Percentiles rank a stretch among this genome's conserved stretches.
These are phyloP conservation scores for Leptoclinus maculatus DNA, from an alignment of 2,797 vertebrate genomes.

Conservation along the genomic window DNA sequence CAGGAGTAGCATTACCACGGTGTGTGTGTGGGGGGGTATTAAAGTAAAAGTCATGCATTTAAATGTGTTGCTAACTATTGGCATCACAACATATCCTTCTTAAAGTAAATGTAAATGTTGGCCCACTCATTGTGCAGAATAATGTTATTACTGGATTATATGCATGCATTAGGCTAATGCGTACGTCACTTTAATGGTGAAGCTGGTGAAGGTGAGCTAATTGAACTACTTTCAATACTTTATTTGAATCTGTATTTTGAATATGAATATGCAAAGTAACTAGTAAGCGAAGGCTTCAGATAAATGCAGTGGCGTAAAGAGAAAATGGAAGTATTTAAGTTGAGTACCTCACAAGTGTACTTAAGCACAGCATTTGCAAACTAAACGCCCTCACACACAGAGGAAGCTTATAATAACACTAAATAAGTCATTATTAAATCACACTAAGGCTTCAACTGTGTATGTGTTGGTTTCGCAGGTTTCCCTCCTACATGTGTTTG, in stretches of 20 bases:
- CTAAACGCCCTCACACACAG: not conserved
- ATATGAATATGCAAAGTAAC: not conserved
- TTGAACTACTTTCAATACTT: not conserved
- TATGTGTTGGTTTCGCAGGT: constrained; percentile 61
- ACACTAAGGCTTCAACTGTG: not conserved
- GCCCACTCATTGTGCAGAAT: not conserved
- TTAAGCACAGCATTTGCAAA: too few relatives aligned
- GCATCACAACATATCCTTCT: not conserved
- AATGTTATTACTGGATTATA: not conserved
- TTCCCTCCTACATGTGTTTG: constrained; percentile 82
- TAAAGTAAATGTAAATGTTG: not conserved
- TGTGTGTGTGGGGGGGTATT: too few relatives aligned
- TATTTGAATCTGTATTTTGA: too few relatives aligned
- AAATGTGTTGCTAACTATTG: not conserved
- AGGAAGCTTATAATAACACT: not conserved
- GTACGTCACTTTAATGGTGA: not conserved
- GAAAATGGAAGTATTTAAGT: not conserved
- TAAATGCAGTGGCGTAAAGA: not conserved
- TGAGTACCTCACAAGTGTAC: not conserved
- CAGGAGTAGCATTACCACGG: not conserved
- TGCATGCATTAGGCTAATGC: not conserved
- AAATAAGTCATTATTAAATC: not conserved
- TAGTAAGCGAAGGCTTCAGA: not conserved
- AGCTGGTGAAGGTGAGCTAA: too few relatives aligned
- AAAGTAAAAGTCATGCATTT: not conserved